Base-by-base conservation (phyloP, 37 sponge, comb jelly and placozoan genomes). In the Crambe crambe region DNA sequence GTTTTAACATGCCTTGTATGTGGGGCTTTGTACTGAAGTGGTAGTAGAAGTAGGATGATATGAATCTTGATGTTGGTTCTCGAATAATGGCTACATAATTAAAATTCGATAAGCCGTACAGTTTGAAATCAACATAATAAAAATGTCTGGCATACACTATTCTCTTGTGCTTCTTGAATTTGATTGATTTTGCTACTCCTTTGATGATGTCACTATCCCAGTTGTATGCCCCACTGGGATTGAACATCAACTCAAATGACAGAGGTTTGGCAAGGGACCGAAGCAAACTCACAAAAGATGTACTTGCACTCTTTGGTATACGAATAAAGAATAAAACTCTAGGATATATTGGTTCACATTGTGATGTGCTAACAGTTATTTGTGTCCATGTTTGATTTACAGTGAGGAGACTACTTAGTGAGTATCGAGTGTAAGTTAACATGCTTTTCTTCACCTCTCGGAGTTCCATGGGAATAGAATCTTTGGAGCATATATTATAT, bases 271-370 rank as follows among this genome's bases (percentile, higher is more conserved):
- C 44, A 26, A 88, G 65, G 25, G n/a, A 21, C 18, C 73, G 54
- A 10, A 91, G 74, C 2, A 91, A 47, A 0, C 80, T 63, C 15
- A 87, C 76, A 43, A 95, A 82, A 1, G 88, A 81, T 27, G 95
- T 95, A 56, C 95, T 95, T n/a, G 92, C 95, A 80, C 92, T 88
- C 65, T 95, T 95, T 9, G 95, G 86, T 25, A 95, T 81, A 2
- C 95, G 80, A 0, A 83, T 82, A 38, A 91, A 82, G 68, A 95
- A 80, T 41, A 95, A 63, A 2, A 81, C 30, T 23, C 39, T 89
- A 70, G 76, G 76, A 37, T 59, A 23, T 2, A 58, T 32, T n/a
- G 63, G 41, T 35, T 61, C 18, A 36, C 76, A 76, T 2, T 21
- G 36, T 8, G 21, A 10, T 37, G 23, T 68, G 40, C 25, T 62